These are phyloP conservation scores for Zeugodacus cucurbitae DNA, from an alignment of 1,140 invertebrate species.

Conservation along the genomic window DNA sequence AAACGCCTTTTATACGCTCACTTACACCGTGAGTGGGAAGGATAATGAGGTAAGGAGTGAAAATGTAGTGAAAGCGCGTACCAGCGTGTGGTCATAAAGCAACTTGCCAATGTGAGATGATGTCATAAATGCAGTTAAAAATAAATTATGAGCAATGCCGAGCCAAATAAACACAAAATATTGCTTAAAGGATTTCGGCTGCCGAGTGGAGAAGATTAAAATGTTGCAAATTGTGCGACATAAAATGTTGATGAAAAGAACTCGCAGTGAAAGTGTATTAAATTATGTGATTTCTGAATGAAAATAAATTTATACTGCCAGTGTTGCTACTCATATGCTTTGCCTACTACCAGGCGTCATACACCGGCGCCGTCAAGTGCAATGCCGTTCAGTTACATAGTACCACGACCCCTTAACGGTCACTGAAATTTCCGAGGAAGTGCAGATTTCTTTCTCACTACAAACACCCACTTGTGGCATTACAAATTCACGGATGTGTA, in stretches of 20 bases:
- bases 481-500: neutral
- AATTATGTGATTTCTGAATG: neutral
- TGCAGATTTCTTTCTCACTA: neutral
- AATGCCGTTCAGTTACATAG: neutral
- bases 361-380: neutral
- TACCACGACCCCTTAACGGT: neutral
- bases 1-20: neutral
- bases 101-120: neutral
- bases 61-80: neutral
- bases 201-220: neutral
- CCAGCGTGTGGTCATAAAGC: neutral
- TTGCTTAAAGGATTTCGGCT: neutral
- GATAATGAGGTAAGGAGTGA: neutral
- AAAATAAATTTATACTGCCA: too few relatives aligned
- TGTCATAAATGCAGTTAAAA: conserved; percentile 24
- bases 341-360: neutral
- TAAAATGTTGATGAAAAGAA: neutral
- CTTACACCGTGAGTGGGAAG: neutral
- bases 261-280: neutral
- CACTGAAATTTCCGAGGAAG: neutral
- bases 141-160: neutral
- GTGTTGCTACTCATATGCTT: neutral
- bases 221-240: neutral
- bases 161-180: neutral
- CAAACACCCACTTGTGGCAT: neutral